Base-by-base conservation (phyloP, 2,797 vertebrate genomes). In the Microctenopoma lineatum region DNA sequence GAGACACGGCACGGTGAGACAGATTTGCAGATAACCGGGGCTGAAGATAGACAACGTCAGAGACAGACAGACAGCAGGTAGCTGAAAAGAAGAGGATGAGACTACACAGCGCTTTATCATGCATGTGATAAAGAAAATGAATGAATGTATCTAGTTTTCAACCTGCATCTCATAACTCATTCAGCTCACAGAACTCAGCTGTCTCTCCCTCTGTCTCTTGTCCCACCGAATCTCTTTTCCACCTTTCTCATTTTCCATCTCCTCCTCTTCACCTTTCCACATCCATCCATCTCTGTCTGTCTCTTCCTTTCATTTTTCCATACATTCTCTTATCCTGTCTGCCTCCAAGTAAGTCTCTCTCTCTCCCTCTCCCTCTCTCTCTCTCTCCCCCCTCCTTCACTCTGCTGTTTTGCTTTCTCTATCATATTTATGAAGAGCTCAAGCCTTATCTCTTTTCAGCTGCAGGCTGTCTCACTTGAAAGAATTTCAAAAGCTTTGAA, bases 351-450 rank as follows among this genome's bases (percentile, higher is more conserved):
- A 56, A 75, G 39, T 27, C 34, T 79, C 73, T 59, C 52, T 78
- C 51, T 60, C 41, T 53, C 21, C 48, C 39, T 55, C 15, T 59
- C 62, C 66, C 16, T 62, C 52, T 27, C 69, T 32, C 70, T 47
- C 59, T 55, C 44, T 54, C 36, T 50, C 27, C 27, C 5, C 27
- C 27, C 73, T 45, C 58, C 70, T 77, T 72, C 78, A 46, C 62
- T 71, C 65, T 58, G 59, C 62, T 73, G 70, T 77, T 87, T 84
- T 84, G 82, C 84, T 84, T 84, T 86, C 86, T 80, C 79, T 85
- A 86, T 90, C 86, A 84, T 89, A 90, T 92, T 90, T 92, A 92
- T 89, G 88, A 92, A 90, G 88, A 87, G 89, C 89, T 89, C 86
- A 83, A 85, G 81, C 73, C 83, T 92, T 91, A 91, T 92, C 86